Percentiles rank a stretch among this genome's conserved stretches.
phyloP scores from a whole-genome alignment of 1,140 invertebrate species.

The Penaeus vannamei region DNA sequence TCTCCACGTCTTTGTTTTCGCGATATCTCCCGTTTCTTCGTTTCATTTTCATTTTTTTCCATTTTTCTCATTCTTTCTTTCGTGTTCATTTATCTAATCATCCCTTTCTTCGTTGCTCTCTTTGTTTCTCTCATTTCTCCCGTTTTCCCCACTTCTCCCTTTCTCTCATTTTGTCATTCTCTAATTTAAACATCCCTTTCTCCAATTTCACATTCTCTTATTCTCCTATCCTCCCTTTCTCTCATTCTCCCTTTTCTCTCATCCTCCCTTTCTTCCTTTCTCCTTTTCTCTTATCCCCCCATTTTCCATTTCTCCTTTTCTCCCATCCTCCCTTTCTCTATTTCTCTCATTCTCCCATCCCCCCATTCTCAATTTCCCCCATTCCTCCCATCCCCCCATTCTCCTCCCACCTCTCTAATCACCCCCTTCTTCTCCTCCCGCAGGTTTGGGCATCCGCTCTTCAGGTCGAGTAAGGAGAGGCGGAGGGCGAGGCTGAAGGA shows the following conservation, averaged over 20 bases:
- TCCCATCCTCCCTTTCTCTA: no score
- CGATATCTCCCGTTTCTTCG: background rate
- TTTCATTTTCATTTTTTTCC: background rate
- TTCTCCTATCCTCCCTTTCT: background rate
- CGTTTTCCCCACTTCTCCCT: background rate
- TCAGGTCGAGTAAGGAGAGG: slow-evolving; percentile 81
- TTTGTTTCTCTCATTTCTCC: background rate
- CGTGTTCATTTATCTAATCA: no score
- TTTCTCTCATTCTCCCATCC: background rate
- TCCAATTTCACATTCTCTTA: background rate
- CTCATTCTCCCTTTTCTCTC: background rate
- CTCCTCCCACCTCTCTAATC: background rate
- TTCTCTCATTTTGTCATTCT: background rate
- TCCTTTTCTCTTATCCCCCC: background rate
- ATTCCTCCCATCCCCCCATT: background rate
- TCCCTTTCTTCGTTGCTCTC: background rate
- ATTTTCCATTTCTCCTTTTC: no score
- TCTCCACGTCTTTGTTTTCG: background rate
- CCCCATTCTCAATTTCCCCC: background rate
- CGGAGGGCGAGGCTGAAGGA: slow-evolving; percentile 80
- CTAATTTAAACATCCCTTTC: background rate
- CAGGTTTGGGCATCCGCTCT: slow-evolving; percentile 80
- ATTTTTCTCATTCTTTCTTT: background rate
- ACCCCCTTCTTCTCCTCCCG: slow-evolving; percentile 46
- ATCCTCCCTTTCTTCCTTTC: background rate